Evolutionary conservation across 1,140 invertebrate species (phyloP), one percentile per base, ranked within the genome.

Genomic region (Ceratosolen fusciceps): DNA sequence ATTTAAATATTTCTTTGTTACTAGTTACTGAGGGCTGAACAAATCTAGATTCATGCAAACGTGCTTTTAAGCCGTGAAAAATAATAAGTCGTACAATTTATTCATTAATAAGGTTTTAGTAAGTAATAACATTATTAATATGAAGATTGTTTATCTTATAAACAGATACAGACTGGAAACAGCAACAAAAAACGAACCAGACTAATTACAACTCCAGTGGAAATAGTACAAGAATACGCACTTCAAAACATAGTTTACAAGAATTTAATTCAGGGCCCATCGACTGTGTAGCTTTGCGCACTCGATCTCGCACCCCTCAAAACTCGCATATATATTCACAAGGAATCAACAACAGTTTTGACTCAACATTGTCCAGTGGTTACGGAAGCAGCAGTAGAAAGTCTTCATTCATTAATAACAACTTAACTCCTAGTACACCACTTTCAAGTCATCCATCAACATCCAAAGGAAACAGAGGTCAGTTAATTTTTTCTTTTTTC

Each of bases 221-320:
- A 68, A 86, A 82, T 74, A 83, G 77, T 76, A 83, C 88, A 65
- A 87, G 85, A 82, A 81, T 83, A 72, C 86, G 87, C 56, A 86
- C 83, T 75, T 71, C 83, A 54, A 83, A 72, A 29, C 85, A 82
- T 81, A 85, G 73, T 78, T 78, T 86, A 43, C 76, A 85, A 29
- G 87, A 90, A 34, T 86, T 86, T 52, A 87, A 88, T 81, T 84
- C 86, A 80, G 82, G 84, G 65, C 83, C 88, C 74, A 84, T 89
- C 54, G 89, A 90, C 80, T 90, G 89, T 68, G 87, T 90, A 21
- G 89, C 89, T n/a, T 88, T 87, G 31, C 85, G 88, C 34, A 90
- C 89, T 34, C 86, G 89, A 78, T 90, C 89, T 39, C 85, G 88
- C 82, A 90, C 88, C 2, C 87, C 88, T 52, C 88, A 90, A 81